Conservation (phyloP, 2,797 vertebrate species). For the Liasis olivaceus region DNA sequence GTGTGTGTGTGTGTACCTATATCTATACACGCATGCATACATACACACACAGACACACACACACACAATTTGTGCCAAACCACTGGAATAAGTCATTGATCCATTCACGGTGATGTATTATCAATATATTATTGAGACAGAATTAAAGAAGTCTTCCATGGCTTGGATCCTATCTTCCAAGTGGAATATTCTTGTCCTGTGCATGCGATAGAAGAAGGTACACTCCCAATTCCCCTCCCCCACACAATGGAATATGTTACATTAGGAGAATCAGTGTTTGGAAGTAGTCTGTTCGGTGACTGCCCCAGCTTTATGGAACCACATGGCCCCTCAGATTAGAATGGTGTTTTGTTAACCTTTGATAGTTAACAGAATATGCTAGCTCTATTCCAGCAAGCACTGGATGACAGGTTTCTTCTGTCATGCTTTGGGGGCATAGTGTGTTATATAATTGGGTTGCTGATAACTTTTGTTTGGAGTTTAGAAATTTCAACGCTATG, state of each 20-base stretch:
- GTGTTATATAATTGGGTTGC: background rate
- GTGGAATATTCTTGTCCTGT: too few relatives aligned
- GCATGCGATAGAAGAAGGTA: too few relatives aligned
- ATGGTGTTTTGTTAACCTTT: background rate
- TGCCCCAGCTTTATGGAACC: background rate
- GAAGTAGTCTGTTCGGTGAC: background rate
- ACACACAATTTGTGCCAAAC: too few relatives aligned
- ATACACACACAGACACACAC: too few relatives aligned
- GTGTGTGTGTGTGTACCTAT: too few relatives aligned
- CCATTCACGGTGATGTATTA: too few relatives aligned
- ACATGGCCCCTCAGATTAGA: background rate
- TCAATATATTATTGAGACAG: too few relatives aligned
- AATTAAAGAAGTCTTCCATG: too few relatives aligned
- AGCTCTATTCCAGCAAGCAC: background rate
- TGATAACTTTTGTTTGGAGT: background rate
- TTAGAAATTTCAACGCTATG: background rate
- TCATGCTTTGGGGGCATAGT: background rate
- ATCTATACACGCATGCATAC: too few relatives aligned
- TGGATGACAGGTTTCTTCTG: background rate
- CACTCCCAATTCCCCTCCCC: too few relatives aligned
- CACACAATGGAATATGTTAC: background rate
- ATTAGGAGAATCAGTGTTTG: background rate
- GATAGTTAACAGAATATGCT: background rate
- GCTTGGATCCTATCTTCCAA: too few relatives aligned
- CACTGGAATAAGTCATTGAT: too few relatives aligned